phyloP scores from a whole-genome alignment of 1,140 invertebrate genomes.

The Cotesia vestalis region DNA sequence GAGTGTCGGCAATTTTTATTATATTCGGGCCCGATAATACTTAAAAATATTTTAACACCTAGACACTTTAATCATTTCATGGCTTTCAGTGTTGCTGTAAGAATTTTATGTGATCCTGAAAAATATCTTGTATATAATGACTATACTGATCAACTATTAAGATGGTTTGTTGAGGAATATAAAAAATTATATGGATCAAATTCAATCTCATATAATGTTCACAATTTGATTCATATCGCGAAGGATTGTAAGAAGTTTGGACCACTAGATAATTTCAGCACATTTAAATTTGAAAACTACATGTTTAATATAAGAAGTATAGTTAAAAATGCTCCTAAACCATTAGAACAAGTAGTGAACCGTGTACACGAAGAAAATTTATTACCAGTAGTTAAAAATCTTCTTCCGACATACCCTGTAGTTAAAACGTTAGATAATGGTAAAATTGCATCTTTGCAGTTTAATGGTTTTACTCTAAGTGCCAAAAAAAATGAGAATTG shows the following conservation, averaged over 20 bases:
- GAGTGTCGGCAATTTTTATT: slow-evolving; percentile 42
- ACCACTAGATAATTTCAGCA: slow-evolving; percentile 27
- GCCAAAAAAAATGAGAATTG: neutral
- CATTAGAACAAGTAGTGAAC: slow-evolving; percentile 31
- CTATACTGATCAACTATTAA: slow-evolving; percentile 29
- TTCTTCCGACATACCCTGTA: neutral
- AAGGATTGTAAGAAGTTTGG: slow-evolving; percentile 24
- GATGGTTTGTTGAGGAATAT: slow-evolving; percentile 26
- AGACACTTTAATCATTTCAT: slow-evolving; percentile 28
- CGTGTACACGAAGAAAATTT: slow-evolving; percentile 26
- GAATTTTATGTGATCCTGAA: slow-evolving; percentile 23
- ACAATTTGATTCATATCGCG: slow-evolving; percentile 32
- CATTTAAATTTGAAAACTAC: slow-evolving; percentile 33
- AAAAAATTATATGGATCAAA: slow-evolving; percentile 29
- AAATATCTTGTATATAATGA: slow-evolving; percentile 39
- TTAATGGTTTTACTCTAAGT: neutral
- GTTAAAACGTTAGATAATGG: neutral
- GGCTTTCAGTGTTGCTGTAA: slow-evolving; percentile 22
- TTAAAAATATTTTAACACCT: slow-evolving; percentile 32
- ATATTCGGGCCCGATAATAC: slow-evolving; percentile 38
- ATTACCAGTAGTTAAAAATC: neutral
- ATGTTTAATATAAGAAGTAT: slow-evolving; percentile 20
- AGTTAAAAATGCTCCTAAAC: slow-evolving; percentile 31
- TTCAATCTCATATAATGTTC: slow-evolving; percentile 33
- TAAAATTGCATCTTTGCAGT: neutral